Evolutionary conservation across 2,113 vertebrate genomes (phyloP).

Genomic region (Clupea harengus): DNA sequence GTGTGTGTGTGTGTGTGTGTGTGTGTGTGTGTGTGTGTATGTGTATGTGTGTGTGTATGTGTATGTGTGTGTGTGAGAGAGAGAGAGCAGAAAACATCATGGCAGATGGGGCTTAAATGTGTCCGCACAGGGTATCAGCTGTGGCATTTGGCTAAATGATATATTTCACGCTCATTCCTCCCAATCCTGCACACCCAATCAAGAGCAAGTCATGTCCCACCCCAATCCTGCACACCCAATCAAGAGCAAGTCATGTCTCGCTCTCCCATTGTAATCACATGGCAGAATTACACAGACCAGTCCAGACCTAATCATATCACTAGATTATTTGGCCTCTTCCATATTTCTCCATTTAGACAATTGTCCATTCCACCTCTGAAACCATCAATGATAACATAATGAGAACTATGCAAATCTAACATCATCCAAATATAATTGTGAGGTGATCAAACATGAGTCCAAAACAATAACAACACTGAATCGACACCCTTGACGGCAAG

Average conservation of each 20-base stretch:
- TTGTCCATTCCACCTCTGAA: background rate
- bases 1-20: background rate
- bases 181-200: background rate
- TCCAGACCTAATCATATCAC: background rate
- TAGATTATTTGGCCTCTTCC: background rate
- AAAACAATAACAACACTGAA: background rate
- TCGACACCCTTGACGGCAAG: background rate
- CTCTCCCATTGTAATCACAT: constrained; percentile 16
- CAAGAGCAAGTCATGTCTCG: constrained; percentile 18
- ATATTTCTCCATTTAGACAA: background rate
- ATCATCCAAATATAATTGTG: background rate
- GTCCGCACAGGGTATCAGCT: constrained; percentile 29
- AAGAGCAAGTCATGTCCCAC: constrained; percentile 20
- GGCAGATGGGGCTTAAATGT: constrained; percentile 37
- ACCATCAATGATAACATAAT: background rate
- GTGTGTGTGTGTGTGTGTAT: background rate
- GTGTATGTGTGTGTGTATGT: no score
- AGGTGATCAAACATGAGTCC: background rate
- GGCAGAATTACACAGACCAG: constrained; percentile 1
- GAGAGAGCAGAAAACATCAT: constrained; percentile 20
- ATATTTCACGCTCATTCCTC: constrained; percentile 27
- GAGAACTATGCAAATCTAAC: background rate
- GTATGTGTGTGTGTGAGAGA: constrained; percentile 21
- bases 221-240: constrained; percentile 9
- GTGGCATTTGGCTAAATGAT: constrained; percentile 27